Evolutionary conservation across 2,113 vertebrate genomes (phyloP).

Genomic region (Zingel zingel): DNA sequence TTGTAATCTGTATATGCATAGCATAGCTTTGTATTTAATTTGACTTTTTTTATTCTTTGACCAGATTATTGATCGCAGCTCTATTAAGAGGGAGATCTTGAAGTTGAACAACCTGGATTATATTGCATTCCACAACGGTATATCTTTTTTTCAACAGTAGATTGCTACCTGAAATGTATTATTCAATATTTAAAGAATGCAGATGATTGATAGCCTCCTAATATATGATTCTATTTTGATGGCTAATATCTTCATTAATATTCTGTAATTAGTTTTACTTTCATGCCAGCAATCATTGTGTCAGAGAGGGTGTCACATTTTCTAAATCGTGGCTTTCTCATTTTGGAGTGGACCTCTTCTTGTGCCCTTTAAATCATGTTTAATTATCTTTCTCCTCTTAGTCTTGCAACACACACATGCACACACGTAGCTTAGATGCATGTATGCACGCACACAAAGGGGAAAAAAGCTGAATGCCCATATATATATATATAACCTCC

Average conservation of each 20-base stretch:
- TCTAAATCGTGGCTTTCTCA: conserved; percentile 54
- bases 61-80: not conserved
- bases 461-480: not conserved
- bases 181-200: conserved; percentile 44
- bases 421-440: conserved; percentile 10
- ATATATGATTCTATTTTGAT: conserved; percentile 64
- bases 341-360: conserved; percentile 53
- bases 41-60: conserved; percentile 5
- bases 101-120: not conserved
- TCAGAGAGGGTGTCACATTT: conserved; percentile 54
- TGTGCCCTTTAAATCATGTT: conserved; percentile 61
- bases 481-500: conserved; percentile 8
- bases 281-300: conserved; percentile 61
- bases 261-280: conserved; percentile 69
- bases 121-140: not conserved
- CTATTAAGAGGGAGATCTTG: not conserved
- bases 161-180: conserved; percentile 29
- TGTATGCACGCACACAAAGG: not conserved
- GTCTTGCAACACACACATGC: conserved; percentile 32
- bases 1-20: conserved; percentile 7
- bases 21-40: conserved; percentile 7
- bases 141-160: conserved; percentile 12
- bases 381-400: conserved; percentile 58
- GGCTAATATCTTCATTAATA: conserved; percentile 66
- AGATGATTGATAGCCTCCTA: conserved; percentile 60